Evolutionary conservation across 2,113 vertebrate species (phyloP).

Genomic region (Chlorodrepanis virens): DNA sequence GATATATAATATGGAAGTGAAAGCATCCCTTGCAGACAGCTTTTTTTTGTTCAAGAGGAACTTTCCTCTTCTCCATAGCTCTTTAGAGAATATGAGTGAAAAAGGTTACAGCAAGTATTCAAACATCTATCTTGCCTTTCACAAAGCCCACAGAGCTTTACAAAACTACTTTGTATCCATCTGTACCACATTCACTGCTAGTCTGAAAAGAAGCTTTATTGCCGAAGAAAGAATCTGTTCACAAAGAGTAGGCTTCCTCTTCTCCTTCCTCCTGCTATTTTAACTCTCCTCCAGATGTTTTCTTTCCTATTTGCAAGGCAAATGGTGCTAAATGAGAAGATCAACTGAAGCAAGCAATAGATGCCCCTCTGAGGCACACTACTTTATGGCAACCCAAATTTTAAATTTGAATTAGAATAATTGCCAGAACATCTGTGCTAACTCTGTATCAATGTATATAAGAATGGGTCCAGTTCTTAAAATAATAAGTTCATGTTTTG

Average conservation of each 20-base stretch:
- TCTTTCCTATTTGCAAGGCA: neutral
- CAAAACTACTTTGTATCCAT: neutral
- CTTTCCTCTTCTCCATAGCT: neutral
- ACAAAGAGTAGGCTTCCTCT: neutral
- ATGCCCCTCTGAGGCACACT: neutral
- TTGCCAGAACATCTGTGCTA: neutral
- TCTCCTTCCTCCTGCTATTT: neutral
- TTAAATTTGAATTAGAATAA: neutral
- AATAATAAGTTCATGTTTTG: neutral
- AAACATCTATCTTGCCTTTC: neutral
- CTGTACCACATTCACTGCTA: neutral
- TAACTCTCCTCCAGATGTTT: constrained; percentile 13
- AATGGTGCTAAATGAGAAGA: neutral
- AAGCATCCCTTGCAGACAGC: neutral
- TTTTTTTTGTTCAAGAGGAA: neutral
- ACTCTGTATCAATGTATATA: neutral
- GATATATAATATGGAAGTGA: neutral
- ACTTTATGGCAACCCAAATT: neutral
- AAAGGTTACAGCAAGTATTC: neutral
- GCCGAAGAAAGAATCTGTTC: neutral
- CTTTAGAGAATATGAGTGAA: neutral
- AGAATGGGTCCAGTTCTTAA: neutral
- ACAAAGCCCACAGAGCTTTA: neutral
- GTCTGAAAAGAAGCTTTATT: neutral
- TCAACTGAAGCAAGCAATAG: neutral